Conservation (phyloP, 2,797 vertebrate species). For the Enteromius treurensis region DNA sequence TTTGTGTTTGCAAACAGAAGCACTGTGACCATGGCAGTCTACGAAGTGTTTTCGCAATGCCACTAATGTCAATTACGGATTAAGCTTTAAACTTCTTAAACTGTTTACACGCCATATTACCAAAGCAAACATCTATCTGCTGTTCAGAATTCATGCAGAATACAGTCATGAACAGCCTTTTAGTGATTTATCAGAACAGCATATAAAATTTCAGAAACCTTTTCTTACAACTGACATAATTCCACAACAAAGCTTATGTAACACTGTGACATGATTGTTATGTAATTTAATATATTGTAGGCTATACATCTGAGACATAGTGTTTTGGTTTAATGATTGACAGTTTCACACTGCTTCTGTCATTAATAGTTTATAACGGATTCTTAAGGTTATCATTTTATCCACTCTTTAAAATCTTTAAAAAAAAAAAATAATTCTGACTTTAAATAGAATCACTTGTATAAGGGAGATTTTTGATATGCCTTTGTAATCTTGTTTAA, state of each 20-base stretch:
- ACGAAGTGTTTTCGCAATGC: neutral
- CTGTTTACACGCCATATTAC: slow-evolving; percentile 41
- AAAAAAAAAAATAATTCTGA: neutral
- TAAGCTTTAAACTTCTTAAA: slow-evolving; percentile 36
- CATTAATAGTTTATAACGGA: neutral
- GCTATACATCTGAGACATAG: neutral
- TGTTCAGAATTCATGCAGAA: slow-evolving; percentile 1
- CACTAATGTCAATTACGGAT: neutral
- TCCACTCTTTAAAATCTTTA: neutral
- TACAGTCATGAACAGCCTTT: neutral
- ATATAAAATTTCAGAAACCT: neutral
- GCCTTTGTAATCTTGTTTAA: slow-evolving; percentile 35
- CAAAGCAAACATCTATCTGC: slow-evolving; percentile 44
- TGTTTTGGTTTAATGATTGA: neutral
- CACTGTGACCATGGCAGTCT: slow-evolving; percentile 7
- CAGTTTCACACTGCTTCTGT: slow-evolving; percentile 13
- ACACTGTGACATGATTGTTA: slow-evolving; percentile 7
- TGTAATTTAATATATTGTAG: slow-evolving; percentile 1
- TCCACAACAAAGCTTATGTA: neutral
- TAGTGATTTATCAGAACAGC: neutral
- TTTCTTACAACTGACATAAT: slow-evolving; percentile 35
- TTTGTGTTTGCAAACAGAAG: slow-evolving; percentile 12
- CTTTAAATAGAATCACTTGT: slow-evolving; percentile 10
- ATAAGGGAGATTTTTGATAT: slow-evolving; percentile 3
- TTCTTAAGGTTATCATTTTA: neutral